phyloP scores from a whole-genome alignment of 2,113 vertebrate species.

The Grus americana region DNA sequence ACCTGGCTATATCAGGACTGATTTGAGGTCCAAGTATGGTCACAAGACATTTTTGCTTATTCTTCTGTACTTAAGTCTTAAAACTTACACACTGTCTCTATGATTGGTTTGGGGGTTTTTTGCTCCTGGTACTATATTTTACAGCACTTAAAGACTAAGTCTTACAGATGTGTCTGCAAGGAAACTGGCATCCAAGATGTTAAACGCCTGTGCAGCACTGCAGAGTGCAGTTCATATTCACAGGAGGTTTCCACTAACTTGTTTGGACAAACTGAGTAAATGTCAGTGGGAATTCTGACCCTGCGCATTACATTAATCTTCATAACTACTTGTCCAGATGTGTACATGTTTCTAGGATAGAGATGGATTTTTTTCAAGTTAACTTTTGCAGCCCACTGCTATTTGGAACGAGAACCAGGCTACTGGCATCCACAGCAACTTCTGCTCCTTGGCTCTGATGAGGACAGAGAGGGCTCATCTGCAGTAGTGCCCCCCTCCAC shows the following conservation, averaged over 20 bases:
- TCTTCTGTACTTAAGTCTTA: background rate
- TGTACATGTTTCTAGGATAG: constrained; percentile 10
- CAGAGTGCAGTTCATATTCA: constrained; percentile 28
- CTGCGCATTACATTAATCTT: constrained; percentile 66
- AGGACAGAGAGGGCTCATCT: background rate
- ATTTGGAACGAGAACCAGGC: background rate
- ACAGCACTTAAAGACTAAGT: constrained; percentile 48
- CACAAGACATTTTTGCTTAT: background rate
- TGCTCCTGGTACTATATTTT: constrained; percentile 21
- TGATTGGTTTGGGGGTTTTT: background rate
- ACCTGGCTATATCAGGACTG: background rate
- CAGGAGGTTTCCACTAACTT: constrained; percentile 62
- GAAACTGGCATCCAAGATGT: constrained; percentile 39
- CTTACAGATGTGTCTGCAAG: constrained; percentile 3
- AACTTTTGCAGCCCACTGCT: background rate
- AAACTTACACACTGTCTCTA: background rate
- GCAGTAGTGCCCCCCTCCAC: background rate
- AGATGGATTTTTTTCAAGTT: background rate
- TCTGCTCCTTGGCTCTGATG: background rate
- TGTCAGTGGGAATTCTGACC: constrained; percentile 70
- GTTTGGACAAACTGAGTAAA: constrained; percentile 75
- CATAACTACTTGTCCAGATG: constrained; percentile 68
- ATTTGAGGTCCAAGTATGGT: background rate
- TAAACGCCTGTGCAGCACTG: constrained; percentile 18
- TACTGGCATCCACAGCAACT: background rate